Evolutionary conservation across 2,888 invertebrate species (phyloP).

Genomic region (Philaethria dido): DNA sequence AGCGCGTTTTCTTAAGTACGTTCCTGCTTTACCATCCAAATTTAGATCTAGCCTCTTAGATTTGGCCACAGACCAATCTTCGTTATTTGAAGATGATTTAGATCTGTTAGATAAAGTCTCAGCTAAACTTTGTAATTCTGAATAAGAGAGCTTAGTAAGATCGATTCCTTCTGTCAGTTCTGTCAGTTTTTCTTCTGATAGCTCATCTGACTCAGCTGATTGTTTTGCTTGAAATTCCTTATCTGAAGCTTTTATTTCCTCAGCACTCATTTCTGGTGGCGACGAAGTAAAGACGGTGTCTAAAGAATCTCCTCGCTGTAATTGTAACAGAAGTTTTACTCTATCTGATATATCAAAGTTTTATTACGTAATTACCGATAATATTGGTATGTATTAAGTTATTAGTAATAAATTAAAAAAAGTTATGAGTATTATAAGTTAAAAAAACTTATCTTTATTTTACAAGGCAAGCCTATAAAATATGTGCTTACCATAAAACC

Average conservation of each 20-base stretch:
- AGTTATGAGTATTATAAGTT: no score
- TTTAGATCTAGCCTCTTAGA: conserved; percentile 75
- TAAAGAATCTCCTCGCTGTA: conserved; percentile 87
- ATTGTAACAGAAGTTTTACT: conserved; percentile 33
- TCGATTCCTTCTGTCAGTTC: conserved; percentile 75
- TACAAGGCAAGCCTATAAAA: no score
- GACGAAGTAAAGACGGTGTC: conserved; percentile 87
- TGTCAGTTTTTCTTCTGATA: conserved; percentile 70
- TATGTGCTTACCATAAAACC: conserved; percentile 73
- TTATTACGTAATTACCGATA: no score
- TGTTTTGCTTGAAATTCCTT: conserved; percentile 48
- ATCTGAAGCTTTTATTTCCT: conserved; percentile 53
- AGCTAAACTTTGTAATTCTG: conserved; percentile 76
- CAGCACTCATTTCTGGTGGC: conserved; percentile 75
- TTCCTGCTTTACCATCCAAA: conserved; percentile 76
- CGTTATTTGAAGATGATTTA: conserved; percentile 78
- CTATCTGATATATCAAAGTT: not conserved
- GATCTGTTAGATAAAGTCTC: conserved; percentile 67
- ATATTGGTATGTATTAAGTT: no score
- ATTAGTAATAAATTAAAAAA: no score
- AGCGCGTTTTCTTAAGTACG: conserved; percentile 78
- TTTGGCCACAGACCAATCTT: conserved; percentile 71
- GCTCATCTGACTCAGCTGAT: conserved; percentile 53
- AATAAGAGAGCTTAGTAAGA: conserved; percentile 70
- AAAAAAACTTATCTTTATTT: no score